Percentiles rank a stretch among this genome's conserved stretches.
phyloP scores from a whole-genome alignment of 2,888 invertebrate species.

The Folsomia candida region DNA sequence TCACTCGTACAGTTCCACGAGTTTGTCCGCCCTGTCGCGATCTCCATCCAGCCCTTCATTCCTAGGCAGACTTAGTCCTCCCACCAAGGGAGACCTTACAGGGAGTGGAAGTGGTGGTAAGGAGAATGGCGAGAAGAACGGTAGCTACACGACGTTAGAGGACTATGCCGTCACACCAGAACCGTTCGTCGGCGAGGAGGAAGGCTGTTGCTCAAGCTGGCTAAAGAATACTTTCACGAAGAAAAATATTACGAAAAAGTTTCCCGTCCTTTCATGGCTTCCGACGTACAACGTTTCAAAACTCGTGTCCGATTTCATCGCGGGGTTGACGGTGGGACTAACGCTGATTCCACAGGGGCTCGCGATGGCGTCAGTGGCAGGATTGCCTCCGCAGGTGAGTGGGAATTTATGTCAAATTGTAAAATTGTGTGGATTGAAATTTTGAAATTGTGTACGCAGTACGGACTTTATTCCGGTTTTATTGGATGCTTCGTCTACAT shows the following conservation, averaged over 20 bases:
- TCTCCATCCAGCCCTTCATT: slow-evolving; percentile 39
- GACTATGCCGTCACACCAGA: neutral
- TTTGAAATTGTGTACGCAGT: slow-evolving; percentile 54
- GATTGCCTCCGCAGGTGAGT: slow-evolving; percentile 57
- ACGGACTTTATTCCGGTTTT: slow-evolving; percentile 91
- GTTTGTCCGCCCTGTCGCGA: slow-evolving; percentile 41
- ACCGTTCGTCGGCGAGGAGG: neutral
- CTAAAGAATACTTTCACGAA: slow-evolving; percentile 23
- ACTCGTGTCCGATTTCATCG: slow-evolving; percentile 40
- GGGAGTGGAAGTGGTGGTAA: neutral
- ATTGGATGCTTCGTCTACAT: slow-evolving; percentile 90
- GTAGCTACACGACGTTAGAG: neutral
- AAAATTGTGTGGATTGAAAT: too few species aligned
- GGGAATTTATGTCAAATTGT: neutral
- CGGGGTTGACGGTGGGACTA: slow-evolving; percentile 43
- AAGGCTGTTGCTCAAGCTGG: slow-evolving; percentile 24
- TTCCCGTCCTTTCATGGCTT: slow-evolving; percentile 45
- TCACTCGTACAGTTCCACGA: slow-evolving; percentile 47
- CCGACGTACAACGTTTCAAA: slow-evolving; percentile 36
- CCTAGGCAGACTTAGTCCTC: slow-evolving; percentile 9
- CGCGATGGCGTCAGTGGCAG: slow-evolving; percentile 89
- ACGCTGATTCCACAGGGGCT: slow-evolving; percentile 57
- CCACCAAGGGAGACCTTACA: neutral
- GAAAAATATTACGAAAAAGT: slow-evolving; percentile 34
- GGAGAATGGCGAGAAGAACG: neutral